Evolutionary conservation across 2,113 vertebrate genomes (phyloP), one percentile per base, ranked within the genome.

Genomic region (Oryzias celebensis): DNA sequence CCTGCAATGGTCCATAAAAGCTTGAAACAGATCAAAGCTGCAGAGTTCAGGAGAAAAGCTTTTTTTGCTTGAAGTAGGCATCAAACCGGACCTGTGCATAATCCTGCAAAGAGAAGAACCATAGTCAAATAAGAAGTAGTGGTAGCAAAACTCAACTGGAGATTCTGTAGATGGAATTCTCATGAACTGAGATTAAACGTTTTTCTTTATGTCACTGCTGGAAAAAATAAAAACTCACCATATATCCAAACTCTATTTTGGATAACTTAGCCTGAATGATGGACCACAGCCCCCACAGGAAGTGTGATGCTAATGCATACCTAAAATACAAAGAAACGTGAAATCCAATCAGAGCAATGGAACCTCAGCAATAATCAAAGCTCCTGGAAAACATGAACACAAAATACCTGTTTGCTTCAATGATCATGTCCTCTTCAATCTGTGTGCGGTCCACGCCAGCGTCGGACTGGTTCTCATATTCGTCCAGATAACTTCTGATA

Each of bases 251-350:
- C 84, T 95, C 87, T 24, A 98, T 98, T 64, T 93, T 96, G 52
- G 96, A 98, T 83, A 98, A 88, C 75, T 94, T 96, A 0, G 95
- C 94, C 87, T 98, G 96, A 73, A 98, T 89, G 58, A 96, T 93
- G 69, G 96, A 96, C 96, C 96, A 98, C 45, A 98, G 83, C 3
- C 95, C 96, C 96, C 96, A 98, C 59, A 97, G 92, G 78, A 97
- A 97, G 79, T 98, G 96, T 4, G 96, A 98, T 0, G 96, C 95
- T 73, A 98, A 68, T 0, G 94, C 92, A 52, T 92, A 98, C 75
- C 96, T 98, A 52, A 14, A 62, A 23, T 36, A 44, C 4, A 46
- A 58, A 51, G 12, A 5, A 63, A 53, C 50, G 14, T 1, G 12
- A 46, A 0, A 61, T 4, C 42, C 2, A 15, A 15, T 46, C 10